These are phyloP conservation scores for Lydus trimaculatus DNA, from an alignment of 2,888 invertebrate species.

Conservation along the genomic window DNA sequence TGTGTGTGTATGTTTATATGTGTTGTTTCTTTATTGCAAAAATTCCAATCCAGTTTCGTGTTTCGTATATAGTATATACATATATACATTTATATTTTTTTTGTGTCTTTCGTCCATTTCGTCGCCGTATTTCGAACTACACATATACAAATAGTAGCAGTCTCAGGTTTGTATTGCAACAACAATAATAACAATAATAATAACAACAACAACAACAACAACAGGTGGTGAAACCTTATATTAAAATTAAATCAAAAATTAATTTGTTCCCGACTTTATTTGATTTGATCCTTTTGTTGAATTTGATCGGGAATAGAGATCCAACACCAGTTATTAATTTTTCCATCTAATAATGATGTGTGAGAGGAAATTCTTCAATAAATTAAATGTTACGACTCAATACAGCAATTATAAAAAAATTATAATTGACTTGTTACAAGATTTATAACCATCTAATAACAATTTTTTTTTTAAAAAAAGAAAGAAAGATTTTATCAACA, in stretches of 20 bases:
- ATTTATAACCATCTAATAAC: slow-evolving; percentile 26
- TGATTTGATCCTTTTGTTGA: not conserved
- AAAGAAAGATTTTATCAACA: slow-evolving; percentile 23
- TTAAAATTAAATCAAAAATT: slow-evolving; percentile 56
- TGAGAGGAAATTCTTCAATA: not conserved
- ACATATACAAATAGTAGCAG: slow-evolving; percentile 4
- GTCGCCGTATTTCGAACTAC: slow-evolving; percentile 33
- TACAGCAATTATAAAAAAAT: not conserved
- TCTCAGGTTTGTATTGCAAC: slow-evolving; percentile 41
- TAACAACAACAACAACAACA: too few species aligned
- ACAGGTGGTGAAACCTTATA: slow-evolving; percentile 56
- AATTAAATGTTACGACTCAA: not conserved
- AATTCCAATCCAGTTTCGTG: slow-evolving; percentile 42
- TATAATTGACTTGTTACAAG: slow-evolving; percentile 25
- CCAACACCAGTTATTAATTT: not conserved
- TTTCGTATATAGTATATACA: slow-evolving; percentile 16
- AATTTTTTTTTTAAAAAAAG: slow-evolving; percentile 12
- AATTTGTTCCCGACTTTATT: slow-evolving; percentile 46
- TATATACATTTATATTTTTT: not conserved
- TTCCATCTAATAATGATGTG: not conserved
- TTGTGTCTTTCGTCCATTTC: not conserved
- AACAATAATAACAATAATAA: not conserved
- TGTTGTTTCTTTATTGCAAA: slow-evolving; percentile 29
- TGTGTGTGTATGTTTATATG: slow-evolving; percentile 25
- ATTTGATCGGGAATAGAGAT: not conserved